Percentiles rank a stretch among this genome's conserved stretches.
Conservation (phyloP, 1,140 invertebrate genomes). For the Meloidogyne chitwoodi region DNA sequence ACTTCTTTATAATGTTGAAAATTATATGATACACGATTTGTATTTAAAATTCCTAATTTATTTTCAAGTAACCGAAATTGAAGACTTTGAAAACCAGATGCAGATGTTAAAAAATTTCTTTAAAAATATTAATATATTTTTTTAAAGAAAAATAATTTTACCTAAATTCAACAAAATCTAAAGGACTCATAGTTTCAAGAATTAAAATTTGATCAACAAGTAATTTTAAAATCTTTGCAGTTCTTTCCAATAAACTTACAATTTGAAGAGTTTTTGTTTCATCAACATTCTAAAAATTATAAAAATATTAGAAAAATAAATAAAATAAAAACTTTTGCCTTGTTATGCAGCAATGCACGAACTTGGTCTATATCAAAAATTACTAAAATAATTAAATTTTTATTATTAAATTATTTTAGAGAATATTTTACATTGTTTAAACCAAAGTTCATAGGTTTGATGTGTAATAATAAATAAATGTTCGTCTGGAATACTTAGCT, state of each 20-base stretch:
- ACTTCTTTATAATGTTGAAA: constrained; percentile 79
- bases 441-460: constrained; percentile 96
- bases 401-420: neutral
- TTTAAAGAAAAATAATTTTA: constrained; percentile 29
- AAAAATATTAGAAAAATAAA: constrained; percentile 5
- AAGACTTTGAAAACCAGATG: constrained; percentile 93
- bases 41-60: constrained; percentile 83
- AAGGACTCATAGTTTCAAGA: constrained; percentile 92
- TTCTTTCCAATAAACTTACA: constrained; percentile 80
- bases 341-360: constrained; percentile 72
- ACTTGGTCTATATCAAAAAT: constrained; percentile 93
- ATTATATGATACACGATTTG: constrained; percentile 84
- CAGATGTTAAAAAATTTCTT: constrained; percentile 78
- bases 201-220: constrained; percentile 94
- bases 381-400: constrained; percentile 66
- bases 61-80: constrained; percentile 95
- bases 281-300: constrained; percentile 68
- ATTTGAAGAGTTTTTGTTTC: constrained; percentile 88
- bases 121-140: constrained; percentile 18
- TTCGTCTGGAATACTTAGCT: constrained; percentile 82
- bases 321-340: constrained; percentile 61
- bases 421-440: constrained; percentile 72
- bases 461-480: constrained; percentile 69
- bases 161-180: constrained; percentile 94
- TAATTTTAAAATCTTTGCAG: constrained; percentile 88